These are phyloP conservation scores for Ophiodon elongatus DNA, from an alignment of 2,113 vertebrate species.

Conservation along the genomic window DNA sequence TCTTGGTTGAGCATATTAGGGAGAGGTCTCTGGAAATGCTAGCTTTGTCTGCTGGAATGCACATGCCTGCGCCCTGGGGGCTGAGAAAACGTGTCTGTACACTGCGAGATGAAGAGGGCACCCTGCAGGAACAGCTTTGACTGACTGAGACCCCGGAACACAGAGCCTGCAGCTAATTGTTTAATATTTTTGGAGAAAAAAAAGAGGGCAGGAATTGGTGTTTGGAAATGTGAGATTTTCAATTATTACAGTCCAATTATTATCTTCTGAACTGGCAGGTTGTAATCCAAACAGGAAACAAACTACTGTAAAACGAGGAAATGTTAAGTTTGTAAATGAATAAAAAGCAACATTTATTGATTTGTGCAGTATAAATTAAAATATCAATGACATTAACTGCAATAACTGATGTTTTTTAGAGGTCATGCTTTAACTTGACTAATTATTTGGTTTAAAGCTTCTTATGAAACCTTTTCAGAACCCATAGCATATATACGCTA, in stretches of 20 bases:
- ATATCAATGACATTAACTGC: neutral
- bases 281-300: neutral
- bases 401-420: neutral
- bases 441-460: neutral
- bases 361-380: neutral
- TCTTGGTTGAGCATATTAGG: conserved; percentile 55
- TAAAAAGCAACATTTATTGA: neutral
- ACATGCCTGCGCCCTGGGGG: conserved; percentile 81
- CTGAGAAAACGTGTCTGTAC: conserved; percentile 87
- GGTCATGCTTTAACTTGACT: neutral
- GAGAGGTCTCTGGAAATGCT: conserved; percentile 77
- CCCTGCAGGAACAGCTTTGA: conserved; percentile 75
- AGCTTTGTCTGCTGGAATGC: conserved; percentile 86
- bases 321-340: neutral
- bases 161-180: conserved; percentile 44
- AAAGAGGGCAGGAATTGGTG: conserved; percentile 13
- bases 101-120: conserved; percentile 78
- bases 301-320: neutral
- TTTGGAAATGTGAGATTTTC: conserved; percentile 20
- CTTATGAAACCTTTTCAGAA: neutral
- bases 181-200: conserved; percentile 9
- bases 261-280: neutral
- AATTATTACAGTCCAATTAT: neutral
- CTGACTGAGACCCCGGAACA: conserved; percentile 46
- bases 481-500: neutral